Conservation (phyloP, 2,888 invertebrate species). For the Syrphus vitripennis region DNA sequence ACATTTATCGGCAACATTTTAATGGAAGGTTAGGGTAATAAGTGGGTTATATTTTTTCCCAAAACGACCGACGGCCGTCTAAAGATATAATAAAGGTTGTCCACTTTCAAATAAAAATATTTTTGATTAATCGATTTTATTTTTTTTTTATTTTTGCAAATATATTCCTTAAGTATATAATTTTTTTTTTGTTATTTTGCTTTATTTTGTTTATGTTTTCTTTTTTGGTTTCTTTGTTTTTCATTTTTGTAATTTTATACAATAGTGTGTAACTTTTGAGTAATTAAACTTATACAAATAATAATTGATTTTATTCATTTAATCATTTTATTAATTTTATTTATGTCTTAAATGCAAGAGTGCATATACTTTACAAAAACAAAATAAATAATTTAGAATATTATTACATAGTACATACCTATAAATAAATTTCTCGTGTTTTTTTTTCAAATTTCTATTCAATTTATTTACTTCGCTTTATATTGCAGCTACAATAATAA, state of each 20-base stretch:
- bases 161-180: constrained; percentile 51
- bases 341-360: constrained; percentile 65
- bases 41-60: too few species aligned
- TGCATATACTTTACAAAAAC: constrained; percentile 60
- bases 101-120: background rate
- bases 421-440: constrained; percentile 27
- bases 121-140: background rate
- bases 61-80: too few species aligned
- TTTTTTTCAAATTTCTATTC: constrained; percentile 23
- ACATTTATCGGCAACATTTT: too few species aligned
- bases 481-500: constrained; percentile 48
- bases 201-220: constrained; percentile 7
- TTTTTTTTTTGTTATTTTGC: constrained; percentile 36
- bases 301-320: constrained; percentile 34
- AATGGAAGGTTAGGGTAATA: too few species aligned
- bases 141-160: constrained; percentile 64
- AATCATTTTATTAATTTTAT: background rate
- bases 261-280: constrained; percentile 39
- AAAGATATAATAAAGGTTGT: background rate
- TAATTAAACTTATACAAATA: constrained; percentile 56
- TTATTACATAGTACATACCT: constrained; percentile 17
- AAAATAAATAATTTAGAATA: constrained; percentile 58
- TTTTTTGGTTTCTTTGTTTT: constrained; percentile 14
- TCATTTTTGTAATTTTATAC: constrained; percentile 57
- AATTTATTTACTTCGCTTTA: constrained; percentile 33